Evolutionary conservation across 2,888 invertebrate genomes (phyloP), one percentile per base, ranked within the genome.

Genomic region (Teinopalpus imperialis): DNA sequence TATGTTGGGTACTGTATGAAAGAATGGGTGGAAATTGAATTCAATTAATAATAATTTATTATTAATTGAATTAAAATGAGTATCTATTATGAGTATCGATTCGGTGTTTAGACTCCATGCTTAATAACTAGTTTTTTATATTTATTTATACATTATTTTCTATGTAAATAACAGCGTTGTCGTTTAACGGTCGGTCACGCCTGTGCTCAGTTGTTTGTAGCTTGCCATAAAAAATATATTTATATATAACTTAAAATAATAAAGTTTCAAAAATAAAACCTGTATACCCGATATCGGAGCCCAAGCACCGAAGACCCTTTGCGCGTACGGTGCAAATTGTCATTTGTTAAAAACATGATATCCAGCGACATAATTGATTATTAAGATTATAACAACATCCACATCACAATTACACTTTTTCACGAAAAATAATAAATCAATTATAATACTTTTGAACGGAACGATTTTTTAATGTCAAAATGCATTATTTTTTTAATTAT

Each of bases 291-390:
- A 60, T 89, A 89, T 48, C 89, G 79, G 27, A 89, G 78, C 43
- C 89, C 89, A 47, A 89, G 54, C 14, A 89, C 77, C 37, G 63
- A 75, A 45, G 86, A 89, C 60, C 87, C 83, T 64, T 83, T 89
- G 57, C 89, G 83, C 75, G 82, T 74, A 7, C 83, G 81, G 44
- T 85, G 79, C 73, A 89, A 67, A 58, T 89, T 89, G 60, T 89
- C 89, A 58, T 89, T 86, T 29, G 89, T 85, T 66, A 89, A 81
- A 81, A 89, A 89, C 89, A 89, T 89, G 53, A 87, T 88, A 81
- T 88, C 88, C 72, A 81, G 66, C 55, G 86, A 77, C 88, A 88
- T 87, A 43, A n/a, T 50, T 50, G 51, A 5, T 30, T 8, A 5
- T 23, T 8, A 27, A 32, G 18, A 27, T 7, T 34, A 26, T 24